phyloP scores from a whole-genome alignment of 2,888 invertebrate genomes.

The Limnephilus auricula region DNA sequence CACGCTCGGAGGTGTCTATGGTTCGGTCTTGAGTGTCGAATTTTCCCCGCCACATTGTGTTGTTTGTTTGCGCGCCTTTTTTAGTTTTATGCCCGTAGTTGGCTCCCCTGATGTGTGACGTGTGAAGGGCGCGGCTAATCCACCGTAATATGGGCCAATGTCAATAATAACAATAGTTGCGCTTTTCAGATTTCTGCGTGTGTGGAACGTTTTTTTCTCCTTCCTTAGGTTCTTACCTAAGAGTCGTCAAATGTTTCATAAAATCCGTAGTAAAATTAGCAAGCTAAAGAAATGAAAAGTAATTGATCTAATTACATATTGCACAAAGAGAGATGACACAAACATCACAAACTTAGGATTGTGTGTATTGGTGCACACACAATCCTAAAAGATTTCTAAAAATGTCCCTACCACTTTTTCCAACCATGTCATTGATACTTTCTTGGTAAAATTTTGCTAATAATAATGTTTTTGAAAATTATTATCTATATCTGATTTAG shows the following conservation, averaged over 20 bases:
- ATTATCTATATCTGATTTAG: too few relatives aligned
- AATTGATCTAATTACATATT: too few relatives aligned
- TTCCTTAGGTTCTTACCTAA: neutral
- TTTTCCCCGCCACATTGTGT: slow-evolving; percentile 46
- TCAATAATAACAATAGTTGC: neutral
- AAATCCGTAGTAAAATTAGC: too few relatives aligned
- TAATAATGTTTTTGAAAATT: too few relatives aligned
- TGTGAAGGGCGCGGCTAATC: slow-evolving; percentile 56
- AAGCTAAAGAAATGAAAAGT: too few relatives aligned
- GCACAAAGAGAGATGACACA: too few relatives aligned
- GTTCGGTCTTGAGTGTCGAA: slow-evolving; percentile 42
- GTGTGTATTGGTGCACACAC: too few relatives aligned
- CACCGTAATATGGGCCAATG: slow-evolving; percentile 25
- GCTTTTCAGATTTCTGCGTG: neutral
- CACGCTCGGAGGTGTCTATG: slow-evolving; percentile 21
- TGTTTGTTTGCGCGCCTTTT: slow-evolving; percentile 50
- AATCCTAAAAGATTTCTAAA: too few relatives aligned
- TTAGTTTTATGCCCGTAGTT: neutral
- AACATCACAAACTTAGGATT: too few relatives aligned
- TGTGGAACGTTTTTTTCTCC: slow-evolving; percentile 10
- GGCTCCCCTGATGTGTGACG: slow-evolving; percentile 51
- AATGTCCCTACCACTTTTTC: too few relatives aligned
- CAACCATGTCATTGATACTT: too few relatives aligned
- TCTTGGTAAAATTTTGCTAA: too few relatives aligned
- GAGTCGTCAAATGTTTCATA: neutral